A percentile compares a stretch with the other conserved stretches of the same genome.
Evolutionary conservation across 2,797 vertebrate species (phyloP).

Genomic region (Serranus cabrilla): DNA sequence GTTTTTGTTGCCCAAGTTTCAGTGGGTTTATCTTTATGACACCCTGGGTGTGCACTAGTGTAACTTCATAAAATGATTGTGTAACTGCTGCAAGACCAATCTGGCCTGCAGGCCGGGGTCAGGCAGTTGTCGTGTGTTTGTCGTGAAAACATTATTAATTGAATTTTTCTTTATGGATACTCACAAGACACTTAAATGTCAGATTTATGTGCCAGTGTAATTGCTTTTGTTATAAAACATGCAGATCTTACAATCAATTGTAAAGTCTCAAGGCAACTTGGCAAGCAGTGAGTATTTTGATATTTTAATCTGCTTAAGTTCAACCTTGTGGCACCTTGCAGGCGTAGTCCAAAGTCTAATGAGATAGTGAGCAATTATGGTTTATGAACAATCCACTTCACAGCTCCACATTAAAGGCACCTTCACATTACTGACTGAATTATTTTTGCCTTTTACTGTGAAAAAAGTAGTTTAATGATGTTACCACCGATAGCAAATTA

Average conservation of each 20-base stretch:
- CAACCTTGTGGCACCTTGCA: slow-evolving; percentile 67
- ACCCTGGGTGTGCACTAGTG: slow-evolving; percentile 62
- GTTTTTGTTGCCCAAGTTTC: slow-evolving; percentile 69
- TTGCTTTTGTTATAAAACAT: not conserved
- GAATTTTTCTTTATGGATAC: not conserved
- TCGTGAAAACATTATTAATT: not conserved
- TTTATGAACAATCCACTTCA: slow-evolving; percentile 78
- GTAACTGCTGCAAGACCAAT: slow-evolving; percentile 62
- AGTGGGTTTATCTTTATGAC: slow-evolving; percentile 84
- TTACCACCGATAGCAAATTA: not conserved
- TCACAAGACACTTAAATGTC: not conserved
- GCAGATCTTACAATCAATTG: not conserved
- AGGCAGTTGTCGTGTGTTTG: not conserved
- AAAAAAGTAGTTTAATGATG: not conserved
- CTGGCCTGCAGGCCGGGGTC: slow-evolving; percentile 48
- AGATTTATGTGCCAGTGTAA: not conserved
- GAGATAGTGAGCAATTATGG: slow-evolving; percentile 81
- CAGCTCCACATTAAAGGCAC: slow-evolving; percentile 42
- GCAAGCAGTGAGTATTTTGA: slow-evolving; percentile 45
- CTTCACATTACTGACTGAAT: slow-evolving; percentile 10
- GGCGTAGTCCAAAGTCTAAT: slow-evolving; percentile 81
- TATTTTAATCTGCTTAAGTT: slow-evolving; percentile 63
- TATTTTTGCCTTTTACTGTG: not conserved
- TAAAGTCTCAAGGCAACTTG: slow-evolving; percentile 31
- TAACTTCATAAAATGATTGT: slow-evolving; percentile 78